These are phyloP conservation scores for Neria commutata DNA, from an alignment of 2,888 invertebrate genomes.

Conservation along the genomic window DNA sequence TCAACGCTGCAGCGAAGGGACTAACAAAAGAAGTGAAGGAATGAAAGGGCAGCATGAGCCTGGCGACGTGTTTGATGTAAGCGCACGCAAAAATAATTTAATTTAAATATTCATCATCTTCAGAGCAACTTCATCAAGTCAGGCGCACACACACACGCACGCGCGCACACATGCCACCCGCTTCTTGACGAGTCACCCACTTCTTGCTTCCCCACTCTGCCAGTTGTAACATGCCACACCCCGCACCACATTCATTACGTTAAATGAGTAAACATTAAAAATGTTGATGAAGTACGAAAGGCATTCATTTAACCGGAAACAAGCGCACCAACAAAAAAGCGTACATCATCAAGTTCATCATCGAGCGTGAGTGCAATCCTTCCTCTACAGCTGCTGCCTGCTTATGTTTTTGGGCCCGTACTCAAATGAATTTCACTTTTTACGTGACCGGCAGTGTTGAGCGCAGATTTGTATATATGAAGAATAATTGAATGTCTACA, in stretches of 20 bases:
- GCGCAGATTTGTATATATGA: too few relatives aligned
- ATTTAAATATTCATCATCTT: conserved; percentile 52
- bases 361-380: too few relatives aligned
- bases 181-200: conserved; percentile 17
- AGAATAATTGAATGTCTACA: too few relatives aligned
- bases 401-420: too few relatives aligned
- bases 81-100: conserved; percentile 48
- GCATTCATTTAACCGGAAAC: conserved; percentile 13
- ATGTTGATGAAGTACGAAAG: conserved; percentile 37
- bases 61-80: background rate
- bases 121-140: background rate
- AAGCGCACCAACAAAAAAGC: background rate
- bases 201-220: conserved; percentile 21
- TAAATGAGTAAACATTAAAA: conserved; percentile 32
- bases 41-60: background rate
- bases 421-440: too few relatives aligned
- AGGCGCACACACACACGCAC: background rate
- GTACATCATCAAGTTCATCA: too few relatives aligned
- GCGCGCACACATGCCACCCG: background rate
- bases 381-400: too few relatives aligned
- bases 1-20: too few relatives aligned
- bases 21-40: too few relatives aligned
- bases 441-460: too few relatives aligned
- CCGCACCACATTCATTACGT: conserved; percentile 16
- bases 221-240: too few relatives aligned